A percentile compares a stretch with the other conserved stretches of the same genome.
These are phyloP conservation scores for Anastatus disparis DNA, from an alignment of 1,140 invertebrate species.

Conservation along the genomic window DNA sequence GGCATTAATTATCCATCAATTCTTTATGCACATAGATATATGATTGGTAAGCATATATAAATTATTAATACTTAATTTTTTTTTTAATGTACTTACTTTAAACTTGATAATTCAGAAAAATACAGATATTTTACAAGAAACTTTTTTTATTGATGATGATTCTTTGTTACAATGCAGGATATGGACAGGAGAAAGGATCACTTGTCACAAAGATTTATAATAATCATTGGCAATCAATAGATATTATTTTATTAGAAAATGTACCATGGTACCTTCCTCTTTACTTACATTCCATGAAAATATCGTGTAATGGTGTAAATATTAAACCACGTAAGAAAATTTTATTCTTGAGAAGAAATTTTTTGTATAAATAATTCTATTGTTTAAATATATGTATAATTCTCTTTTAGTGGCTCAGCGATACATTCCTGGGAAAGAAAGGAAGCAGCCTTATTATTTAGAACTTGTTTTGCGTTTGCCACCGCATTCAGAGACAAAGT, in stretches of 20 bases:
- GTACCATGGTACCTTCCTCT: constrained; percentile 95
- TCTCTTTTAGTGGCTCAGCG: constrained; percentile 65
- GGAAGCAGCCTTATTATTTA: constrained; percentile 86
- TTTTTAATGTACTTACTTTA: not conserved
- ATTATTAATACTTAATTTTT: not conserved
- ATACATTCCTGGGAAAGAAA: constrained; percentile 86
- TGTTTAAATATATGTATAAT: constrained; percentile 1
- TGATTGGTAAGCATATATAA: constrained; percentile 72
- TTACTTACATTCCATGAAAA: constrained; percentile 88
- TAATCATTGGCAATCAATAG: constrained; percentile 76
- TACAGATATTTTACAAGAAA: not conserved
- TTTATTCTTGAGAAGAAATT: not conserved
- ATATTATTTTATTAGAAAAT: constrained; percentile 80
- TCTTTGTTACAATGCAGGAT: constrained; percentile 59
- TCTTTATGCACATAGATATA: constrained; percentile 82
- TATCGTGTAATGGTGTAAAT: constrained; percentile 70
- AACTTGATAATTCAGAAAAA: not conserved
- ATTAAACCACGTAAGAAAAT: constrained; percentile 71
- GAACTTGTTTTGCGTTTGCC: constrained; percentile 87
- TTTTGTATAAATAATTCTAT: constrained; percentile 24
- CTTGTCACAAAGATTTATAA: constrained; percentile 85
- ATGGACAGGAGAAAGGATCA: constrained; percentile 87
- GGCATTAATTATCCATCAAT: constrained; percentile 73
- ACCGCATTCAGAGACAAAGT: constrained; percentile 80
- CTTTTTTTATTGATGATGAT: constrained; percentile 12